Percentiles rank a stretch among this genome's conserved stretches.
These are phyloP conservation scores for Tretioscincus oriximinensis DNA, from an alignment of 2,113 vertebrate species.

Conservation along the genomic window DNA sequence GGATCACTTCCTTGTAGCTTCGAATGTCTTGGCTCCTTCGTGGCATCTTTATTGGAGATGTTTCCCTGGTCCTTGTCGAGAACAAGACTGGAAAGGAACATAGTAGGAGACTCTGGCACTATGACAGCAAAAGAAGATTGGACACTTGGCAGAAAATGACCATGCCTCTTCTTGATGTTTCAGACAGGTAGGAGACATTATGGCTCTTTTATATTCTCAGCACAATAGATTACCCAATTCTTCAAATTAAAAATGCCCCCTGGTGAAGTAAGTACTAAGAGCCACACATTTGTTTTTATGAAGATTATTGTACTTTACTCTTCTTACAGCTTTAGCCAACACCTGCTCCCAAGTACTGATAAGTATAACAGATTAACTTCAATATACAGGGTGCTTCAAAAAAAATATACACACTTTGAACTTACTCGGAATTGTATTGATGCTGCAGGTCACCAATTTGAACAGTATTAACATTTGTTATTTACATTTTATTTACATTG, in stretches of 20 bases:
- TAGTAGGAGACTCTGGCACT: constrained; percentile 80
- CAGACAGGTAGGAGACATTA: constrained; percentile 82
- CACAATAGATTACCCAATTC: not conserved
- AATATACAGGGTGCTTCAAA: no score
- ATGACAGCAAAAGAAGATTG: constrained; percentile 64
- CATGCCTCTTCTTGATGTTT: constrained; percentile 82
- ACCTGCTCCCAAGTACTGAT: not conserved
- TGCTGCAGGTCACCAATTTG: no score
- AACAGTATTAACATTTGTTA: no score
- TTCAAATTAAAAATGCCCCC: not conserved
- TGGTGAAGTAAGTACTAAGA: not conserved
- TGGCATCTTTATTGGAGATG: constrained; percentile 77
- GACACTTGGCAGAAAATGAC: constrained; percentile 82
- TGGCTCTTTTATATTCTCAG: not conserved
- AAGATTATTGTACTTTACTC: not conserved
- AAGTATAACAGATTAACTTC: not conserved
- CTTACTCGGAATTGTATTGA: no score
- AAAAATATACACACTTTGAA: no score
- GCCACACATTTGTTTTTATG: not conserved
- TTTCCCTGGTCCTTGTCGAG: constrained; percentile 85
- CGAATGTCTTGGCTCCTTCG: constrained; percentile 85
- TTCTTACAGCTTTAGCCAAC: not conserved
- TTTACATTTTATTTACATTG: no score
- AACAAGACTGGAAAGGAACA: constrained; percentile 88
- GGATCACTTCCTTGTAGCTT: constrained; percentile 74